Evolutionary conservation across 2,888 invertebrate genomes (phyloP).

Genomic region (Trissolcus japonicus): DNA sequence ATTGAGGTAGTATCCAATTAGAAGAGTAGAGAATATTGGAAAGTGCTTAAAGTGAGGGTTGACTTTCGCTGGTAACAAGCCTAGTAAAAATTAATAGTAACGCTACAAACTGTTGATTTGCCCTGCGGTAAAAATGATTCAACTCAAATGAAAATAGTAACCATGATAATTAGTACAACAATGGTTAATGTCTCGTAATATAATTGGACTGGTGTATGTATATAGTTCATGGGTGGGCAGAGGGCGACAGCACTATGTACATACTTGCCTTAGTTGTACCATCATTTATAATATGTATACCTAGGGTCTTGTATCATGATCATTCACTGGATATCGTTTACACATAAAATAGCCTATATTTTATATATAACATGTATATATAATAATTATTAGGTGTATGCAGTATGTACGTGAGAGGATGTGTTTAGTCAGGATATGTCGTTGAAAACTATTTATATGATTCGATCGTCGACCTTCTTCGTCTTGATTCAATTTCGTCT

Average conservation of each 20-base stretch:
- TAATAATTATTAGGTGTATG: constrained; percentile 69
- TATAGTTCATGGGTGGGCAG: constrained; percentile 67
- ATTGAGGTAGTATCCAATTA: constrained; percentile 70
- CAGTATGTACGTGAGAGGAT: constrained; percentile 73
- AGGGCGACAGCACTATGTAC: constrained; percentile 74
- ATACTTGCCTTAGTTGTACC: constrained; percentile 75
- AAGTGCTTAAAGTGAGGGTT: constrained; percentile 73
- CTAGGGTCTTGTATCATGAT: constrained; percentile 67
- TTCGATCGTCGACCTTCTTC: constrained; percentile 68
- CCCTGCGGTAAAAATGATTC: constrained; percentile 59
- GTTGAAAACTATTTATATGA: constrained; percentile 72
- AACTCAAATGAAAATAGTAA: constrained; percentile 57
- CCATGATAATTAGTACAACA: constrained; percentile 71
- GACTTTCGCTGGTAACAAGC: constrained; percentile 70
- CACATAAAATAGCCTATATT: constrained; percentile 73
- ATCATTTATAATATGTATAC: constrained; percentile 68
- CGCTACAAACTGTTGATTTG: constrained; percentile 63
- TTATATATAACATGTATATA: constrained; percentile 56
- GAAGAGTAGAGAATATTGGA: constrained; percentile 57
- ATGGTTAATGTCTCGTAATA: constrained; percentile 72
- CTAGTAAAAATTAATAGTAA: constrained; percentile 68
- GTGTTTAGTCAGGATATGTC: constrained; percentile 75
- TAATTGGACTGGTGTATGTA: constrained; percentile 67
- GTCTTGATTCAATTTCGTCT: constrained; percentile 41
- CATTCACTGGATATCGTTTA: constrained; percentile 70